phyloP scores from a whole-genome alignment of 2,113 vertebrate species.

The Haemorhous mexicanus region DNA sequence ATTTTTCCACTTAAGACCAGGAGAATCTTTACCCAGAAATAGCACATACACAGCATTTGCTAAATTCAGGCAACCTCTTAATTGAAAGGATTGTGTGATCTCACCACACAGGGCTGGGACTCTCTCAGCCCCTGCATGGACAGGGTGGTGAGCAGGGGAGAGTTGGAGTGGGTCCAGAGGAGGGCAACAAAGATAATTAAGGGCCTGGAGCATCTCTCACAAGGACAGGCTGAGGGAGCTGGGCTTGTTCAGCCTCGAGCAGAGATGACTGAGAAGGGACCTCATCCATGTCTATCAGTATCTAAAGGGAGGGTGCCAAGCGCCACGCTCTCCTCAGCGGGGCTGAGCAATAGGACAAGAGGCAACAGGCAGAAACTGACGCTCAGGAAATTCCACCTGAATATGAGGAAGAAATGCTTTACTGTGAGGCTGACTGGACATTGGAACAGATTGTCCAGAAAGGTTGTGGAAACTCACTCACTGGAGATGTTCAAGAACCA shows the following conservation, averaged over 20 bases:
- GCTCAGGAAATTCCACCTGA: not conserved
- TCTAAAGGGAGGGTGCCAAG: not conserved
- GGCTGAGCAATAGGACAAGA: not conserved
- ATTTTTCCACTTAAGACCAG: not conserved
- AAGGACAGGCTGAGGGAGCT: not conserved
- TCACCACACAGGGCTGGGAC: rapidly evolving
- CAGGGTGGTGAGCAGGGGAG: not conserved
- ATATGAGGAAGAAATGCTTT: not conserved
- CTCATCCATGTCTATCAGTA: not conserved
- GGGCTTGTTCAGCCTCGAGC: not conserved
- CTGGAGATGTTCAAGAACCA: not conserved
- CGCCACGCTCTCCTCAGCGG: not conserved
- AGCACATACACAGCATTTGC: not conserved
- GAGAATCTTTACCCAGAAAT: not conserved
- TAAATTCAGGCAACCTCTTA: not conserved
- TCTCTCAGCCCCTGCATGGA: rapidly evolving
- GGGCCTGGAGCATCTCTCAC: not conserved
- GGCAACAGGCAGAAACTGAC: not conserved
- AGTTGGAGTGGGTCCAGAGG: not conserved
- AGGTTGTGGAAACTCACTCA: rapidly evolving
- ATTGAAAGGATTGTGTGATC: rapidly evolving
- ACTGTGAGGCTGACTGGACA: not conserved
- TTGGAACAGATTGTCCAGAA: not conserved
- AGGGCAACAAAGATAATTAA: not conserved
- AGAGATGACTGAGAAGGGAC: not conserved